phyloP scores from a whole-genome alignment of 2,888 invertebrate genomes.

The Anodontia alba region DNA sequence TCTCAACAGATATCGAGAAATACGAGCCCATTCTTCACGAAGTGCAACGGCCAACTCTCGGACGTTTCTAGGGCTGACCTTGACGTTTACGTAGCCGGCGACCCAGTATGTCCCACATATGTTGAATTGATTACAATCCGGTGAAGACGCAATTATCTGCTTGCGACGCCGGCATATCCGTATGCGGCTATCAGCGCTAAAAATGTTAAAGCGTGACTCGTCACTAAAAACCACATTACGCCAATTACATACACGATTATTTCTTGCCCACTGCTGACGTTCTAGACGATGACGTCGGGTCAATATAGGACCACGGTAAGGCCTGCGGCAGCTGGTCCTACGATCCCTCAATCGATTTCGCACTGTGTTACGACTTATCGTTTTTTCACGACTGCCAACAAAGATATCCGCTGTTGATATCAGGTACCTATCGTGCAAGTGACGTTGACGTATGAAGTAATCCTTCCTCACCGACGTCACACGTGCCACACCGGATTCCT shows the following conservation, averaged over 20 bases:
- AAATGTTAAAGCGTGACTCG: conserved; percentile 33
- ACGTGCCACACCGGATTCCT: no score
- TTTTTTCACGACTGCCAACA: conserved; percentile 24
- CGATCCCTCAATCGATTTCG: conserved; percentile 31
- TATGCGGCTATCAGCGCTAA: no score
- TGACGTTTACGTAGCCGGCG: neutral
- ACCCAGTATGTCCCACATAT: neutral
- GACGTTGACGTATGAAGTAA: conserved; percentile 23
- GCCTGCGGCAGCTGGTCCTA: conserved; percentile 19
- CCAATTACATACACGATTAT: neutral
- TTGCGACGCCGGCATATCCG: no score
- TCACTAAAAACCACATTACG: neutral
- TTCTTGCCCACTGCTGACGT: neutral
- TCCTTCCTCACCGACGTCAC: conserved; percentile 25
- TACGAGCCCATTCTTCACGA: no score
- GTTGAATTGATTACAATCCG: neutral
- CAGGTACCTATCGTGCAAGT: conserved; percentile 24
- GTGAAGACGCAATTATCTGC: conserved; percentile 13
- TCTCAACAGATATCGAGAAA: no score
- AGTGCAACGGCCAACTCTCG: no score
- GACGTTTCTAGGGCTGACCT: no score
- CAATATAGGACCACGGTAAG: neutral
- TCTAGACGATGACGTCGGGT: neutral
- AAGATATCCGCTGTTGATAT: conserved; percentile 24
- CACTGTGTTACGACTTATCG: conserved; percentile 30